Conservation (phyloP, 92 coral and sea anemone species). For the Palythoa grandiflora region DNA sequence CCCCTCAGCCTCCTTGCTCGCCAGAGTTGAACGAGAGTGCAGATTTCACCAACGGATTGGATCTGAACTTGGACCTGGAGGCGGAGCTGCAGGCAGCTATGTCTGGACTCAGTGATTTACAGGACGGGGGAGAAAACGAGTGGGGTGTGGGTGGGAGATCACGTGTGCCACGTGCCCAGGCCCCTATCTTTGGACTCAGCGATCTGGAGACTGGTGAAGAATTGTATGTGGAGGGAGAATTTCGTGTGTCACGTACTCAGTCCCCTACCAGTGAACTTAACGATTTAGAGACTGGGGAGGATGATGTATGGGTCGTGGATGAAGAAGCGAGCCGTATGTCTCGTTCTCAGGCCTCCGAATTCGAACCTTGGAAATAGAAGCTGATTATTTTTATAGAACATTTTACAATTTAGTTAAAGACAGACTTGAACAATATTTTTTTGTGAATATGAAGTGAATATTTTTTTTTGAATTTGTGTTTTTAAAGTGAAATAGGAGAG, state of each 20-base stretch:
- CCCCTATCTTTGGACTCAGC: conserved; percentile 39
- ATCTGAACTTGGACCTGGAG: conserved; percentile 74
- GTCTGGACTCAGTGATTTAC: conserved; percentile 81
- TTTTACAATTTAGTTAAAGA: not conserved
- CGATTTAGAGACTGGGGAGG: conserved; percentile 46
- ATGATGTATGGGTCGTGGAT: not conserved
- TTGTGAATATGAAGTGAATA: not conserved
- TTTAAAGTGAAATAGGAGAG: not conserved
- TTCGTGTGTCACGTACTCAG: not conserved
- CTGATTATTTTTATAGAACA: not conserved
- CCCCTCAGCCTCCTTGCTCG: conserved; percentile 78
- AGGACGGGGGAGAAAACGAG: conserved; percentile 39
- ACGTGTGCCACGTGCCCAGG: not conserved
- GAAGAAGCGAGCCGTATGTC: not conserved
- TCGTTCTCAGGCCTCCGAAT: not conserved
- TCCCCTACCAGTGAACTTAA: conserved; percentile 55
- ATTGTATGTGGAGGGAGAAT: not conserved
- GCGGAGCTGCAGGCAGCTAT: conserved; percentile 83
- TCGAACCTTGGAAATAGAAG: conserved; percentile 14
- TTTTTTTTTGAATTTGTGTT: not conserved
- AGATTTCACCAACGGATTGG: conserved; percentile 87
- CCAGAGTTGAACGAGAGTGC: conserved; percentile 69
- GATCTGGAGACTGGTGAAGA: conserved; percentile 41
- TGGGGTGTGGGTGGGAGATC: not conserved
- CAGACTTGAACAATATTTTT: not conserved